Evolutionary conservation across 2,797 vertebrate species (phyloP).

Genomic region (Syngnathus rostellatus): DNA sequence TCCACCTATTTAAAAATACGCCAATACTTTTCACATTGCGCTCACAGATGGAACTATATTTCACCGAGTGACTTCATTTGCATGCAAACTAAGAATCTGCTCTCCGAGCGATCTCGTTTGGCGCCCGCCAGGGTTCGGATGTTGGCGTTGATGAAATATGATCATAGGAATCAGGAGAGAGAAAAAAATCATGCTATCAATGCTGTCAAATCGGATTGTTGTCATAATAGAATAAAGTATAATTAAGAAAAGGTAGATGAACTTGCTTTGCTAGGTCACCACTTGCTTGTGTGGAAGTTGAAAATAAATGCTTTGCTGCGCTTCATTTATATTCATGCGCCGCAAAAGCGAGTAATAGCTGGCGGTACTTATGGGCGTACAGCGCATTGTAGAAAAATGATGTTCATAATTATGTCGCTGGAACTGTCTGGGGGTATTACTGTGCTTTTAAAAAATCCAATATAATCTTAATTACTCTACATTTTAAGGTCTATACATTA

Average conservation of each 20-base stretch:
- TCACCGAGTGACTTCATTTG: background rate
- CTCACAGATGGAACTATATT: background rate
- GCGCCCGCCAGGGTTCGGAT: background rate
- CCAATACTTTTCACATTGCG: background rate
- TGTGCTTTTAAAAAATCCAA: conserved; percentile 2
- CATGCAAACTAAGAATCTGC: background rate
- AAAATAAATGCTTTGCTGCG: background rate
- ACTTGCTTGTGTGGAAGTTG: background rate
- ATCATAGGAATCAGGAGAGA: background rate
- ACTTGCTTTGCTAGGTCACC: background rate
- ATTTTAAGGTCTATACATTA: conserved; percentile 2
- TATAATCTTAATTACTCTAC: conserved; percentile 3
- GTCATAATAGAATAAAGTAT: background rate
- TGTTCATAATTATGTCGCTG: background rate
- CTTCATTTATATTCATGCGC: background rate
- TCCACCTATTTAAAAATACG: background rate
- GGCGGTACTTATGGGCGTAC: background rate
- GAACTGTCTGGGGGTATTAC: background rate
- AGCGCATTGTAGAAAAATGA: background rate
- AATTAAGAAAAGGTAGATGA: background rate
- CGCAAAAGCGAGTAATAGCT: background rate
- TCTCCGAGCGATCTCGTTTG: background rate
- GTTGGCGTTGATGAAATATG: background rate
- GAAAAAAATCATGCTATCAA: background rate
- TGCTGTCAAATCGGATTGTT: background rate